These are phyloP conservation scores for Ptiloglossa arizonensis DNA, from an alignment of 1,140 invertebrate species.

Conservation along the genomic window DNA sequence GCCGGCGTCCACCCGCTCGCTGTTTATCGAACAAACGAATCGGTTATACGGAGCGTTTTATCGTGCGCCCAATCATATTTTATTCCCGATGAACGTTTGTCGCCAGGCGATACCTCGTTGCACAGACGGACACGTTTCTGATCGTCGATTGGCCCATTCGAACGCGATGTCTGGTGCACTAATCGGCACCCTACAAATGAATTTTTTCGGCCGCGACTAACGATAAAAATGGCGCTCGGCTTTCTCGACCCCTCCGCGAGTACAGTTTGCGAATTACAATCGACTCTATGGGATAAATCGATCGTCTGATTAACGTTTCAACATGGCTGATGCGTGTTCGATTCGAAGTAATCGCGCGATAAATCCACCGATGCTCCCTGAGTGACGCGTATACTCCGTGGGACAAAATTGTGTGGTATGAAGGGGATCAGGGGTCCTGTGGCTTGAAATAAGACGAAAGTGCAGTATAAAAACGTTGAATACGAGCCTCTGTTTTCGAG, in stretches of 20 bases:
- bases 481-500: too few species aligned
- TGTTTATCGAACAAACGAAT: slow-evolving; percentile 26
- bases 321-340: neutral
- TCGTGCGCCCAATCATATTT: neutral
- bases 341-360: slow-evolving; percentile 5
- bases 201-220: slow-evolving; percentile 13
- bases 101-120: neutral
- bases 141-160: slow-evolving; percentile 31
- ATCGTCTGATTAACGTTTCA: slow-evolving; percentile 32
- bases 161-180: neutral
- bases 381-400: too few species aligned
- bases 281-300: slow-evolving; percentile 17
- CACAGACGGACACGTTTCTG: neutral
- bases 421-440: too few species aligned
- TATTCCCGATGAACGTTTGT: slow-evolving; percentile 11
- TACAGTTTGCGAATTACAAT: neutral
- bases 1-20: neutral
- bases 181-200: slow-evolving; percentile 41
- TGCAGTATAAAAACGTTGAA: too few species aligned
- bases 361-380: neutral
- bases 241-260: neutral
- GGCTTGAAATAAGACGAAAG: too few species aligned
- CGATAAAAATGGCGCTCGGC: neutral
- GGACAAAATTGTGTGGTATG: too few species aligned
- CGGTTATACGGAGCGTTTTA: slow-evolving; percentile 8